Evolutionary conservation across 1,140 invertebrate species (phyloP).

Genomic region (Drosophila gunungcola): DNA sequence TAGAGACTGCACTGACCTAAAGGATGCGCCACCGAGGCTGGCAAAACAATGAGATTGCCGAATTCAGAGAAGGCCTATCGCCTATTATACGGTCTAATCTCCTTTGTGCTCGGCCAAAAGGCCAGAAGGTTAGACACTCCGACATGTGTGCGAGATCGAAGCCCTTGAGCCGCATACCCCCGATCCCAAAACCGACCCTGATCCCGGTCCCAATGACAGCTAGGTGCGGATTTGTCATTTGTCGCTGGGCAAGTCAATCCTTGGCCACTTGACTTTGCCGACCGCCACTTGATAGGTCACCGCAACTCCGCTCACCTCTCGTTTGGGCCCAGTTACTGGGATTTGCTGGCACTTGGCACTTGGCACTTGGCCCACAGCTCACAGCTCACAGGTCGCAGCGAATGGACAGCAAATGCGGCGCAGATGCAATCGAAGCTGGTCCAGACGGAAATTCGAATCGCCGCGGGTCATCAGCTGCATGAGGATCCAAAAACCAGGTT

Average conservation of each 20-base stretch:
- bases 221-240: conserved; percentile 18
- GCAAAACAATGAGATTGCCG: conserved; percentile 75
- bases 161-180: neutral
- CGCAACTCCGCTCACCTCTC: neutral
- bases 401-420: conserved; percentile 12
- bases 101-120: conserved; percentile 5
- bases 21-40: conserved; percentile 71
- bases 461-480: conserved; percentile 72
- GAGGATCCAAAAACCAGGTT: neutral
- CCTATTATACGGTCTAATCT: conserved; percentile 71
- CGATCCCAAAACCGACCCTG: conserved; percentile 2
- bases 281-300: conserved; percentile 15
- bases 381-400: conserved; percentile 35
- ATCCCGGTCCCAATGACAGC: conserved; percentile 9
- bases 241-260: conserved; percentile 16
- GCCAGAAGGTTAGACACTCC: no score
- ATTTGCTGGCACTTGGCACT: conserved; percentile 28
- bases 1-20: conserved; percentile 1
- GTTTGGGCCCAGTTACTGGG: conserved; percentile 40
- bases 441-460: conserved; percentile 64
- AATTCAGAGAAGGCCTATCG: conserved; percentile 50
- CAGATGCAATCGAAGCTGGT: conserved; percentile 57
- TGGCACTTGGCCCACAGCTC: conserved; percentile 38
- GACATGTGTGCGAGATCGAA: conserved; percentile 61
- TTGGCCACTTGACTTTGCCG: conserved; percentile 18